Base-by-base conservation (phyloP, 2,797 vertebrate species). In the Aselliscus stoliczkanus region DNA sequence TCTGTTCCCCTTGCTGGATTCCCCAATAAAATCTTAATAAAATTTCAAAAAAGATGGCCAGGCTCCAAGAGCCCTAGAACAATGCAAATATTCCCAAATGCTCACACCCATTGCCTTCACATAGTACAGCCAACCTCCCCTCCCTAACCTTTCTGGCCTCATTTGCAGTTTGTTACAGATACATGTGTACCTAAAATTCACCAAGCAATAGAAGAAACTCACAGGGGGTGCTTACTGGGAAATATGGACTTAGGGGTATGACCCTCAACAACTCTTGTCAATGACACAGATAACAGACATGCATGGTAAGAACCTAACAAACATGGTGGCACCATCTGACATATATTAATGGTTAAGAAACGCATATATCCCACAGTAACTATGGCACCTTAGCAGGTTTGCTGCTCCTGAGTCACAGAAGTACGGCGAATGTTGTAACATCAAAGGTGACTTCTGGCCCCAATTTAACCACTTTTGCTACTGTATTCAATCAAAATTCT, bases 301-400 rank as follows among this genome's bases (percentile, higher is more conserved):
- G 67, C 5, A 75, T 1, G 1, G 12, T 4, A 47, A 86, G 31
- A 88, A 58, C 52, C 56, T 29, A 29, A 60, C 37, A 20, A 64
- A 64, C 47, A 15, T 0, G 0, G 39, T 0, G 75, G 52, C 15
- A 29, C 0, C 1, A 25, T 54, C 34, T 29, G 8, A 25, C 23
- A 37, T 4, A 21, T 23, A 10, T 20, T 39, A 76, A n/a, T 8
- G 21, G 37, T 47, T 13, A 54, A 54, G 50, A 93, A 60, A 73
- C 4, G n/a, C 62, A 34, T 0, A 7, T 1, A 31, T 1, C 7
- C 44, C 6, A 42, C 34, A 52, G 4, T 11, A 34, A 54, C 47
- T n/a, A 29, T 5, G 13, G 23, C 39, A 52, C 79, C 44, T 17
- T 2, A 31, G 34, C 54, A 69, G 20, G 29, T 58, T 10, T 34